Conservation (phyloP, 2,113 vertebrate species). For the Oostethus manadensis region DNA sequence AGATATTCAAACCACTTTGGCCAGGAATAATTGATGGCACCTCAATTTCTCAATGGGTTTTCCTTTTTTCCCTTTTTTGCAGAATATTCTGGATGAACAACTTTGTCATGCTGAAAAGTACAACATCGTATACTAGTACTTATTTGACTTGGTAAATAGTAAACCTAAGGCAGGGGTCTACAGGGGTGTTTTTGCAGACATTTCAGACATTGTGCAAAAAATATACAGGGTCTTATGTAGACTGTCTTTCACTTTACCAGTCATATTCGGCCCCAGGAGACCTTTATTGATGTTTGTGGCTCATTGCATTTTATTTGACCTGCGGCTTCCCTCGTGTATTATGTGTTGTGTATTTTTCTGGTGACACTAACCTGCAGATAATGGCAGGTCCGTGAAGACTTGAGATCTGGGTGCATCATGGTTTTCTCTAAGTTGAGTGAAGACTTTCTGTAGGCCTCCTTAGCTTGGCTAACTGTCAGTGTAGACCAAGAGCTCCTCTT, state of each 20-base stretch:
- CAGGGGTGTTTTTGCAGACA: not conserved
- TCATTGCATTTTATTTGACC: no score
- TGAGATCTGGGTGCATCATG: slow-evolving; percentile 84
- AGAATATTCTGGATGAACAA: not conserved
- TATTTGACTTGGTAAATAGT: not conserved
- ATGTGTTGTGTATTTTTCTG: not conserved
- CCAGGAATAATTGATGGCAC: not conserved
- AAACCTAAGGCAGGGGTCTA: not conserved
- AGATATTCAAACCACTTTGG: not conserved
- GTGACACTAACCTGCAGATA: slow-evolving; percentile 87
- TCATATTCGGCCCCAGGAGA: not conserved
- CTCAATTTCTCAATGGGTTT: not conserved
- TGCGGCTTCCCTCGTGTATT: not conserved
- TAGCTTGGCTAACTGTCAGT: slow-evolving; percentile 97
- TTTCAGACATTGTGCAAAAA: no score
- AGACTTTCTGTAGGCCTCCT: slow-evolving; percentile 97
- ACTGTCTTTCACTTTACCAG: not conserved
- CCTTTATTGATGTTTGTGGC: not conserved
- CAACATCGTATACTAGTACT: no score
- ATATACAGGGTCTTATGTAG: not conserved
- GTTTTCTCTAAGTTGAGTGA: slow-evolving; percentile 93
- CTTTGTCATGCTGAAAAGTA: not conserved
- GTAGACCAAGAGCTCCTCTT: slow-evolving; percentile 99
- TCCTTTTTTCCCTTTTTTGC: not conserved
- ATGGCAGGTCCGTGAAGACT: slow-evolving; percentile 86